phyloP scores from a whole-genome alignment of 92 coral and sea anemone genomes.

The Epizoanthus illoricatus region DNA sequence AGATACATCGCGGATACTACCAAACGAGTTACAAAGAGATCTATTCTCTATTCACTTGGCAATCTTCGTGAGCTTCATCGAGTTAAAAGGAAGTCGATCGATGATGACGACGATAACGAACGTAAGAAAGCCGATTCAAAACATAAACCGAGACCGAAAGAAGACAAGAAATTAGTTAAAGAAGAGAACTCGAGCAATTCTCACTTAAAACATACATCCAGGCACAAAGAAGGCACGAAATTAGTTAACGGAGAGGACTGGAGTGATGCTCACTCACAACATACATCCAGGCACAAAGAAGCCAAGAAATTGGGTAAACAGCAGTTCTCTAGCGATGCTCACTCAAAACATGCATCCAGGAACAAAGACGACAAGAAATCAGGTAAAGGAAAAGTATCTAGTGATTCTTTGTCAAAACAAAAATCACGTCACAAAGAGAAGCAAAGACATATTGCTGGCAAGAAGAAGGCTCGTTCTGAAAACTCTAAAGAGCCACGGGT shows the following conservation, averaged over 20 bases:
- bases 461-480: neutral
- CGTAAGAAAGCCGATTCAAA: neutral
- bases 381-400: neutral
- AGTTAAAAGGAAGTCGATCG: slow-evolving; percentile 25
- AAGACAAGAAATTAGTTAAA: neutral
- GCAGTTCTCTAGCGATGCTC: neutral
- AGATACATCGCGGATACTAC: neutral
- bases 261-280: neutral
- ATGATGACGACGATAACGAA: neutral
- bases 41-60: slow-evolving; percentile 1
- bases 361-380: neutral
- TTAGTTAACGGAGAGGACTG: neutral
- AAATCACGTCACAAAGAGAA: neutral
- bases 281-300: neutral
- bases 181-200: neutral
- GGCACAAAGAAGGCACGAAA: neutral
- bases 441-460: neutral
- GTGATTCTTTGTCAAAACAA: neutral
- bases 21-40: neutral
- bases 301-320: neutral
- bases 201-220: neutral
- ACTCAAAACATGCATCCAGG: neutral
- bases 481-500: neutral
- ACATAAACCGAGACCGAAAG: neutral
- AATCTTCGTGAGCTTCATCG: slow-evolving; percentile 34